Percentiles rank a stretch among this genome's conserved stretches.
Conservation (phyloP, 2,888 invertebrate genomes). For the Oegoconia quadripuncta region DNA sequence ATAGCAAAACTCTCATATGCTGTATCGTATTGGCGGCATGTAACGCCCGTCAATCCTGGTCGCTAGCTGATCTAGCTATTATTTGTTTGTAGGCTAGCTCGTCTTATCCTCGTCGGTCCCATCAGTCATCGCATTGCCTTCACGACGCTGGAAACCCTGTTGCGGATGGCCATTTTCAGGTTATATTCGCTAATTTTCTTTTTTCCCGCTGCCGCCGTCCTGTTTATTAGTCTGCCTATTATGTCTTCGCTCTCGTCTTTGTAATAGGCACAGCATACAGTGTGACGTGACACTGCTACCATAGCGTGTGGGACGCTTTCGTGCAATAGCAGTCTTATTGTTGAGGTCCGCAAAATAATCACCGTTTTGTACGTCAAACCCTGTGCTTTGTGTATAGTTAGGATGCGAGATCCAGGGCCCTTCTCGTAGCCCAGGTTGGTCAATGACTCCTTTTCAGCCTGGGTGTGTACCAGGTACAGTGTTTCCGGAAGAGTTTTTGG, state of each 20-base stretch:
- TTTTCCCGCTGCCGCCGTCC: not conserved
- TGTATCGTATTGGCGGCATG: no score
- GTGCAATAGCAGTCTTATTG: no score
- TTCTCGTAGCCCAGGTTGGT: slow-evolving; percentile 7
- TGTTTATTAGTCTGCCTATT: not conserved
- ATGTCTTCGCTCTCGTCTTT: not conserved
- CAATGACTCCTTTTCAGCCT: slow-evolving; percentile 10
- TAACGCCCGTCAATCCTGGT: no score
- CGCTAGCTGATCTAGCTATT: no score
- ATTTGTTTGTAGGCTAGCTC: no score
- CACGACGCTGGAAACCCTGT: not conserved
- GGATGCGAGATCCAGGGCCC: slow-evolving; percentile 8
- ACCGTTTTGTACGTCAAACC: no score
- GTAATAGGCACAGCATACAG: not conserved
- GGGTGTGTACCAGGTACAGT: slow-evolving; percentile 15
- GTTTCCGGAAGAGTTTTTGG: not conserved
- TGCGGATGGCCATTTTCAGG: not conserved
- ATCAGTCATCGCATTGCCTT: no score
- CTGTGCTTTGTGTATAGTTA: slow-evolving; percentile 14
- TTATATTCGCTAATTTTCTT: not conserved
- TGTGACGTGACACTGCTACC: not conserved
- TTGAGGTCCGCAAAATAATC: no score
- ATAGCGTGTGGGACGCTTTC: no score
- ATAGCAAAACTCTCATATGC: no score
- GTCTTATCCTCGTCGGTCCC: no score